These are phyloP conservation scores for Ditula angustiorana DNA, from an alignment of 2,888 invertebrate genomes.

Conservation along the genomic window DNA sequence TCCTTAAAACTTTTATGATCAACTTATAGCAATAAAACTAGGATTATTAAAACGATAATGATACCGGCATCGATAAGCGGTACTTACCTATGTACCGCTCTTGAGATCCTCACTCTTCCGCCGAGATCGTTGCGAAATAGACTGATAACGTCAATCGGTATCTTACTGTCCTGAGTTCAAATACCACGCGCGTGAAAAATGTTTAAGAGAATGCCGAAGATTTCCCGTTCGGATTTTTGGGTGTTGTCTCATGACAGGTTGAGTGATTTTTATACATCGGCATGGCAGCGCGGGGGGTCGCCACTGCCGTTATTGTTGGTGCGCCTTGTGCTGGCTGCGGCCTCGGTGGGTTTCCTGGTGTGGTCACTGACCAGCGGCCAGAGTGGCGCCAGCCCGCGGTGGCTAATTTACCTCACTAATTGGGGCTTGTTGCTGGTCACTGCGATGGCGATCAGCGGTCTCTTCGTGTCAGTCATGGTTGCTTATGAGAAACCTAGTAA, in stretches of 20 bases:
- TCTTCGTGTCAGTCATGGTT: conserved; percentile 40
- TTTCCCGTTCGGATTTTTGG: conserved; percentile 37
- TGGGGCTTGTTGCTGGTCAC: conserved; percentile 43
- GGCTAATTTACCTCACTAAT: conserved; percentile 45
- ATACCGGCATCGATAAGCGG: conserved; percentile 10
- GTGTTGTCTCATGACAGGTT: conserved; percentile 36
- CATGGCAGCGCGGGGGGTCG: conserved; percentile 42
- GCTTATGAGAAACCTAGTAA: conserved; percentile 18
- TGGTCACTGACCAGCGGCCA: conserved; percentile 37
- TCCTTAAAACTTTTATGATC: not conserved
- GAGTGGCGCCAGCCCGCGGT: conserved; percentile 10
- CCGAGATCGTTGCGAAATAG: conserved; percentile 12
- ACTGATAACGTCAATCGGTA: conserved; percentile 5
- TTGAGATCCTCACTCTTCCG: conserved; percentile 7
- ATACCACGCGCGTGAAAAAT: not conserved
- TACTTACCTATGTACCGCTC: not conserved
- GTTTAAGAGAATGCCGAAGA: conserved; percentile 10
- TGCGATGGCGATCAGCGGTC: conserved; percentile 32
- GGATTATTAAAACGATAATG: conserved; percentile 16
- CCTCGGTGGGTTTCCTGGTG: conserved; percentile 19
- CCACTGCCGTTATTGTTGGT: conserved; percentile 38
- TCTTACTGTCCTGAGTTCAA: not conserved
- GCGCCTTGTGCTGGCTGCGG: conserved; percentile 35
- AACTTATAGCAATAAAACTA: conserved; percentile 1
- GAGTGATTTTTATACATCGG: conserved; percentile 42